Evolutionary conservation across 2,113 vertebrate species (phyloP), one percentile per base, ranked within the genome.

Genomic region (Blennius ocellaris): DNA sequence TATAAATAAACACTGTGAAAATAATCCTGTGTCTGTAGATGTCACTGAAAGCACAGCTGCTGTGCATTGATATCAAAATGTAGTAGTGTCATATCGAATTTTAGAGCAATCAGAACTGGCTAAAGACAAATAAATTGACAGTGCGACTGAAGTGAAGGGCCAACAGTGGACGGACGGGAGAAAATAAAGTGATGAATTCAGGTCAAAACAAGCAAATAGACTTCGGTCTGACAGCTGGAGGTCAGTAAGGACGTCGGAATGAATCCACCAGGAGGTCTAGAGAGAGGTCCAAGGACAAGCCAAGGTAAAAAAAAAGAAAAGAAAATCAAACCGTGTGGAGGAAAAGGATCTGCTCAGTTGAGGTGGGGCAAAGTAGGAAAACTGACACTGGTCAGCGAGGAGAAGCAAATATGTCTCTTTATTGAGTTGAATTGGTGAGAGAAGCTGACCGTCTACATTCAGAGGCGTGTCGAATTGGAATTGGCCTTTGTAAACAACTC

Each of bases 331-430:
- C 21, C n/a, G n/a, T 30, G 62, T 2, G 1, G 49, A 65, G 39
- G n/a, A 0, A 53, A 41, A 30, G 2, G 21, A 30, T 30, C 21
- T 30, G 21, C 21, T 30, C 39, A n/a, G 2, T 16, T 8, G 39
- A 30, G 6, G 53, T 6, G 12, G 11, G 48, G 39, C 50, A 65
- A 53, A 38, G 43, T 43, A 66, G 4, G 43, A 39, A 43, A 54
- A 37, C 0, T 36, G 62, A 30, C 21, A 30, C 21, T 30, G 21
- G 21, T 30, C 21, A 2, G 21, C 4, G 21, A 30, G 21, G 21
- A 30, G 21, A 30, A 30, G 21, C 21, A 4, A 2, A 2, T 30
- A 30, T 30, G 4, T 30, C 21, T 30, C 21, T 30, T 30, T 30
- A 30, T 30, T 30, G 21, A 30, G 2, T 30, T 30, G 21, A 30